These are phyloP conservation scores for Caranx melampygus DNA, from an alignment of 2,113 vertebrate genomes.

Conservation along the genomic window DNA sequence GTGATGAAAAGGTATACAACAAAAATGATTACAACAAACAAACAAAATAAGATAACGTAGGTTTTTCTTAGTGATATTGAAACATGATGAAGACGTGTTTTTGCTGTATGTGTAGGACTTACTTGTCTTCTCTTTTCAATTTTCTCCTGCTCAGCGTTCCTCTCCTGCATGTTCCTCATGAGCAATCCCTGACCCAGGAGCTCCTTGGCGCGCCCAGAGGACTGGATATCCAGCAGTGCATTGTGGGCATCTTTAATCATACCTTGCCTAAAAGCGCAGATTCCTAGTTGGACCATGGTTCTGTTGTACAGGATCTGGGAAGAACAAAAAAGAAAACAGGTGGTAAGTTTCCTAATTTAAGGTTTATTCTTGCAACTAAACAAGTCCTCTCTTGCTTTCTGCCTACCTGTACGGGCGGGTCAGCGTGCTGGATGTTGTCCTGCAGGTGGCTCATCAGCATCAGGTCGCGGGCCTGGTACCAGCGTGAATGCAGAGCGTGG, in stretches of 20 bases:
- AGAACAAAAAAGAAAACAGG: background rate
- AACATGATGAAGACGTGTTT: background rate
- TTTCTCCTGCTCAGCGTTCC: slow-evolving; percentile 95
- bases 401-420: slow-evolving; percentile 91
- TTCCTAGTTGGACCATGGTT: slow-evolving; percentile 94
- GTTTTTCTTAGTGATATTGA: no score
- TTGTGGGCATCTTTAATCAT: slow-evolving; percentile 96
- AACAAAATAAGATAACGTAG: background rate
- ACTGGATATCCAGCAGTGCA: slow-evolving; percentile 93
- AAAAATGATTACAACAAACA: background rate
- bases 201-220: slow-evolving; percentile 92
- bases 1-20: no score
- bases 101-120: slow-evolving; percentile 10
- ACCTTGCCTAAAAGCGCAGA: slow-evolving; percentile 94
- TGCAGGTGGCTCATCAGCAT: slow-evolving; percentile 97
- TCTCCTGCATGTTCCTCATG: slow-evolving; percentile 94
- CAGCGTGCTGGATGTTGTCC: slow-evolving; percentile 94
- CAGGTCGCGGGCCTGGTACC: slow-evolving; percentile 93
- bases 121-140: slow-evolving; percentile 92
- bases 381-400: background rate
- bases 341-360: no score
- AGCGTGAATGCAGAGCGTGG: slow-evolving; percentile 92
- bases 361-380: no score
- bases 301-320: slow-evolving; percentile 94
- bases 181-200: slow-evolving; percentile 93